Base-by-base conservation (phyloP, 1,140 invertebrate species). In the Metaphire vulgaris region DNA sequence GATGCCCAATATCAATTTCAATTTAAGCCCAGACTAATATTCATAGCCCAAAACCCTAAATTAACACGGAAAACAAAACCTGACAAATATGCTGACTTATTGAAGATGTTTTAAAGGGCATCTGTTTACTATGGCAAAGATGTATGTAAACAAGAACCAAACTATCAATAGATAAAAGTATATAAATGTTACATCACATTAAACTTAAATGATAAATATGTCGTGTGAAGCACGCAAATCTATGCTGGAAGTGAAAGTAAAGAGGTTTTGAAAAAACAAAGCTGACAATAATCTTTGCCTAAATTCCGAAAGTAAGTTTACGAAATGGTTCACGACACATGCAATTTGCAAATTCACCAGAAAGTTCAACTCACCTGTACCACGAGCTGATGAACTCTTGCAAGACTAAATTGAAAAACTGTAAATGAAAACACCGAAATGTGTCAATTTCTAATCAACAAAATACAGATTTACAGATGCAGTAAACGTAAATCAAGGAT, bases 321-420 rank as follows among this genome's bases (percentile, higher is more conserved):
- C 21, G 41, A 21, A 56, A 56, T 12, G 21, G 41, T 56, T 34
- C 33, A 34, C 33, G 1, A 30, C 33, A 26, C 33, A 71, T 15
- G n/a, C 32, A 14, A 14, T 56, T 34, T 28, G 0, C n/a, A 29
- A 15, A 72, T 29, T 31, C 14, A 72, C 1, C 2, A 26, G 33
- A 33, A 15, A 21, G 6, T 14, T 56, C 14, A 14, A 83, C 82
- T 82, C 82, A 87, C 85, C 82, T 86, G 79, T 93, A 93, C 92
- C 92, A 94, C 12, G 89, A 88, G 71, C 89, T 90, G 41, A 94
- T 89, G 87, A 90, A 91, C 80, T 90, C 88, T 73, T 90, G 89
- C 78, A 92, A 83, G 74, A 91, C 90, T 82, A 89, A 88, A 78
- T 90, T 89, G 79, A 91, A 89, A 84, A 92, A 90, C 91, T 92